Evolutionary conservation across 1,140 invertebrate species (phyloP), one percentile per base, ranked within the genome.

Genomic region (Brachionus asplanchnoidis): DNA sequence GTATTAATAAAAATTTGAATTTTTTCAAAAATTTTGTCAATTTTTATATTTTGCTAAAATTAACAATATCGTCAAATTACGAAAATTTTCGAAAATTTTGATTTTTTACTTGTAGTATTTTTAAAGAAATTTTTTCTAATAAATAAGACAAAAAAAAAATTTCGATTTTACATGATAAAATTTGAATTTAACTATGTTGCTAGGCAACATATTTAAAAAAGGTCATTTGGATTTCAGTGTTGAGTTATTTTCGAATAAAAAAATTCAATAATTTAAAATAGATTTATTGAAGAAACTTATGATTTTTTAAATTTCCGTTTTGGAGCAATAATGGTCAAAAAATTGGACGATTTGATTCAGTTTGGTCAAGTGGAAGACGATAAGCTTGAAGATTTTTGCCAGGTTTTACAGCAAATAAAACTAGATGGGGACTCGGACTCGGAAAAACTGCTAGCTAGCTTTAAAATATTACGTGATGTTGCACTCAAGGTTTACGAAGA

Each of bases 401-500:
- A 50, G 3, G 20, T 36, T 26, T 17, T 77, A n/a, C 42, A 77
- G 5, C 23, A 82, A 26, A 36, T 82, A 42, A 28, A 82, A 3
- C 28, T 82, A 1, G 79, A 82, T 11, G 20, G n/a, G 0, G 79
- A 60, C 11, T 17, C 23, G 40, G 53, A 82, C n/a, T 4, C 12
- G 14, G 12, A 53, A 42, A 36, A 60, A 12, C 65, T 82, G 20
- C 12, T 4, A 23, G 3, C 5, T 0, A 40, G 50, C 20, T 65
- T 82, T 44, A 28, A 65, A 23, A 36, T 82, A 42, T 36, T 56
- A 4, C 32, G 40, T 65, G 32, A 20, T 6, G 28, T 82, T 40
- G 53, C 40, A 3, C 53, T 82, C 8, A 60, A 68, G 23, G n/a
- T 82, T 6, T 32, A 65, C n/a, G 50, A 82, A 46, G 79, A 82